Percentiles rank a stretch among this genome's conserved stretches.
Conservation (phyloP, 2,797 vertebrate genomes). For the Sebastes matsubarae region DNA sequence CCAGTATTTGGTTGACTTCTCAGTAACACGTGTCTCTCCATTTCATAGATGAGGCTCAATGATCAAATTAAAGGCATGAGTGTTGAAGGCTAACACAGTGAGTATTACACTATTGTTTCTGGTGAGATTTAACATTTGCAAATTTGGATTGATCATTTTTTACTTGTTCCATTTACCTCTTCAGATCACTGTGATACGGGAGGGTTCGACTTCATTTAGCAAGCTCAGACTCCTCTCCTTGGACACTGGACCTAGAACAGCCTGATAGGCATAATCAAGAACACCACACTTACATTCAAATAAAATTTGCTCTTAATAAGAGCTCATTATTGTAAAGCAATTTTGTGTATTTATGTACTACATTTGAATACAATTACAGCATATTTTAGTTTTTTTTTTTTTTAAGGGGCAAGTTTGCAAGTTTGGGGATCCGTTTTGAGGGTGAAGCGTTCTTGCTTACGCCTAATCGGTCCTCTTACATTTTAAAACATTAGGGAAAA, state of each 20-base stretch:
- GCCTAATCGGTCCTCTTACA: background rate
- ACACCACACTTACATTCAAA: constrained; percentile 6
- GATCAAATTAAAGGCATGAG: constrained; percentile 54
- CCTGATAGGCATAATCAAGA: constrained; percentile 31
- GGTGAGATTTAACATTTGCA: background rate
- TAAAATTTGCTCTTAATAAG: constrained; percentile 59
- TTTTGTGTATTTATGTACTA: constrained; percentile 45
- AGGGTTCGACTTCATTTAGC: constrained; percentile 1
- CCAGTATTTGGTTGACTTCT: background rate
- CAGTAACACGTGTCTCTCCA: background rate
- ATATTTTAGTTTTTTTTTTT: constrained; percentile 9
- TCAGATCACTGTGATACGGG: constrained; percentile 20
- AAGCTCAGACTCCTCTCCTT: background rate
- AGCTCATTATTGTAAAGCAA: constrained; percentile 34
- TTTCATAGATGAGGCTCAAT: constrained; percentile 60
- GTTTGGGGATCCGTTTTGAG: background rate
- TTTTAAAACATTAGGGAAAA: background rate
- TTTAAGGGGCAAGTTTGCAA: background rate
- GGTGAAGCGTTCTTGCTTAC: constrained; percentile 30
- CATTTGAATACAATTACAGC: constrained; percentile 12
- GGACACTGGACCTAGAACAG: constrained; percentile 8
- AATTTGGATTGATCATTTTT: background rate
- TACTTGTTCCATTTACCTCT: background rate
- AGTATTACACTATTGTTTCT: constrained; percentile 3
- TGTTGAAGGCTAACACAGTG: background rate